Conservation (phyloP, 2,797 vertebrate species). For the Galaxias olidus region DNA sequence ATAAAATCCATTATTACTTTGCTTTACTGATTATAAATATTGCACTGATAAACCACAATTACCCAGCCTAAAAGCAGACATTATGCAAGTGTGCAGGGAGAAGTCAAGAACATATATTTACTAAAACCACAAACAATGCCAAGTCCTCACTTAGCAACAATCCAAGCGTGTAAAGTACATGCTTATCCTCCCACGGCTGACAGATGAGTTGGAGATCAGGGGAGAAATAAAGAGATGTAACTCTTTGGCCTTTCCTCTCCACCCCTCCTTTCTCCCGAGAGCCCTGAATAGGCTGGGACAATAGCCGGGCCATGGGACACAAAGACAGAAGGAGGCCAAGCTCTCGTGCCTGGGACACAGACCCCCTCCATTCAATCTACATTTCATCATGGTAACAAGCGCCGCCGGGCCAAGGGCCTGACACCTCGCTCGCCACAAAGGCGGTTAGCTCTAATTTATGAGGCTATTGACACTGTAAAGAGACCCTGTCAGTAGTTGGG, state of each 20-base stretch:
- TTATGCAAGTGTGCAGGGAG: constrained; percentile 35
- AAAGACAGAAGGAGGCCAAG: constrained; percentile 71
- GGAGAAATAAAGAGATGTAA: constrained; percentile 78
- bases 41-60: constrained; percentile 20
- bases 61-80: constrained; percentile 31
- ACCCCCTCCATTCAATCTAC: constrained; percentile 76
- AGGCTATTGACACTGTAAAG: constrained; percentile 81
- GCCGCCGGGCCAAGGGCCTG: constrained; percentile 76
- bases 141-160: constrained; percentile 76
- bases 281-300: constrained; percentile 70
- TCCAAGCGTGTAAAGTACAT: constrained; percentile 80
- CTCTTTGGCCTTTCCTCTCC: constrained; percentile 70
- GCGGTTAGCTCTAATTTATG: constrained; percentile 85
- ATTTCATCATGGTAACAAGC: constrained; percentile 84
- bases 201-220: constrained; percentile 74
- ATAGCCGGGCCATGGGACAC: constrained; percentile 72
- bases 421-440: constrained; percentile 77
- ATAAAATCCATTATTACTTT: too few species aligned
- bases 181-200: constrained; percentile 77
- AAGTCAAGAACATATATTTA: constrained; percentile 57
- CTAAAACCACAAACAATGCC: constrained; percentile 66
- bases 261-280: constrained; percentile 54
- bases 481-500: constrained; percentile 72
- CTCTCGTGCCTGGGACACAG: constrained; percentile 77
- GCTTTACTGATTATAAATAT: too few species aligned